phyloP scores from a whole-genome alignment of 2,888 invertebrate genomes.

The Drosophila gaucha region DNA sequence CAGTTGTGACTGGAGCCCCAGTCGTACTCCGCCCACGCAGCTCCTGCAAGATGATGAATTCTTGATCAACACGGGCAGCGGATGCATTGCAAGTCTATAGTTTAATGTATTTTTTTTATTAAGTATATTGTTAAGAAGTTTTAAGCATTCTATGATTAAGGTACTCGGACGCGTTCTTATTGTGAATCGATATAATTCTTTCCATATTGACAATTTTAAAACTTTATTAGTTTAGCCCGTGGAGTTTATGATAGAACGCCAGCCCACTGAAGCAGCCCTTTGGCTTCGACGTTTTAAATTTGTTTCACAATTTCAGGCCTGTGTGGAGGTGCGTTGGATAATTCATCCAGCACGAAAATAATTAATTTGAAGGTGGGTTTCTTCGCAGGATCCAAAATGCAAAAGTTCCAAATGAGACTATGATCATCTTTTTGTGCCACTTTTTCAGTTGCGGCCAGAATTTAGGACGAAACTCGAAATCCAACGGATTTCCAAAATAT shows the following conservation, averaged over 20 bases:
- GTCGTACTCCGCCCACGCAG: conserved; percentile 66
- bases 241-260: conserved; percentile 65
- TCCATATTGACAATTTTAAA: conserved; percentile 55
- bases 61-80: conserved; percentile 8
- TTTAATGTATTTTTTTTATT: conserved; percentile 17
- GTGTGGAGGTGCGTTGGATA: conserved; percentile 56
- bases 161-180: conserved; percentile 24
- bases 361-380: conserved; percentile 57
- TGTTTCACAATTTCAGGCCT: conserved; percentile 57
- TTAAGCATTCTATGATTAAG: conserved; percentile 35
- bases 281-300: conserved; percentile 42
- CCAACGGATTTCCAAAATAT: conserved; percentile 37
- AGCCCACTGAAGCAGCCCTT: conserved; percentile 44
- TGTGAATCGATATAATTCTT: conserved; percentile 79
- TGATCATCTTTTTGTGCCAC: conserved; percentile 64
- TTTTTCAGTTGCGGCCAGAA: conserved; percentile 60
- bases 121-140: conserved; percentile 30
- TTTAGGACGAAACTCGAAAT: conserved; percentile 46
- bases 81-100: conserved; percentile 51
- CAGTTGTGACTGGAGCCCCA: conserved; percentile 86
- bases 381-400: conserved; percentile 23
- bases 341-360: conserved; percentile 50
- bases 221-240: conserved; percentile 24
- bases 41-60: conserved; percentile 61
- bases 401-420: conserved; percentile 53